phyloP scores from a whole-genome alignment of 2,113 vertebrate species.

The Lagopus leucura region DNA sequence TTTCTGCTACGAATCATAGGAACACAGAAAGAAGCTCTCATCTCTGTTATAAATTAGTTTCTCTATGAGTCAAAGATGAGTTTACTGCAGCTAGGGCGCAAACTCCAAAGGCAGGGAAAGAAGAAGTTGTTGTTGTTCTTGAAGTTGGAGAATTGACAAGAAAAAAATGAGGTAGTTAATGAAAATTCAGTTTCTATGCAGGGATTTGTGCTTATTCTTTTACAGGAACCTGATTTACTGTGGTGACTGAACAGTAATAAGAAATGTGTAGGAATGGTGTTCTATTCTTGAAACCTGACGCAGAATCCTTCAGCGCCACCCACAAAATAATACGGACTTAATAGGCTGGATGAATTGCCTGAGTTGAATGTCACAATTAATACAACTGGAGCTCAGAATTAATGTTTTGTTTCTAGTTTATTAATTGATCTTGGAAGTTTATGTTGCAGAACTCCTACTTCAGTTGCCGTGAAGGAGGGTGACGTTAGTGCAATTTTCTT shows the following conservation, averaged over 20 bases:
- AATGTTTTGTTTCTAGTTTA: background rate
- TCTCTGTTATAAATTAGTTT: background rate
- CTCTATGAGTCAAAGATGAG: background rate
- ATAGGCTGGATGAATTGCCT: background rate
- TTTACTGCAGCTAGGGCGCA: background rate
- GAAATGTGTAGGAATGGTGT: background rate
- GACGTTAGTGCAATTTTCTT: background rate
- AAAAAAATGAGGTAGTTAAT: background rate
- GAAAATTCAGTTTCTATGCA: background rate
- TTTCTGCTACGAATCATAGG: background rate
- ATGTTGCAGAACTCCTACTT: background rate
- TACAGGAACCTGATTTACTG: background rate
- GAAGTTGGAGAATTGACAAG: background rate
- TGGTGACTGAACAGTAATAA: background rate
- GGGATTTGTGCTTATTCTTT: background rate
- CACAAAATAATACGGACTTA: rapidly evolving
- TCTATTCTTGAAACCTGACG: background rate
- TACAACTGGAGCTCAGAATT: background rate
- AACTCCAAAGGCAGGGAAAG: background rate
- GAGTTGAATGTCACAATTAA: background rate
- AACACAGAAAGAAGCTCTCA: background rate
- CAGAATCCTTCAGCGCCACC: background rate
- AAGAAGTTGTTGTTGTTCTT: background rate
- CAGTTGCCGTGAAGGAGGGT: background rate
- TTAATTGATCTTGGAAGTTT: background rate